phyloP scores from a whole-genome alignment of 2,113 vertebrate species.

The Oryzias javanicus region DNA sequence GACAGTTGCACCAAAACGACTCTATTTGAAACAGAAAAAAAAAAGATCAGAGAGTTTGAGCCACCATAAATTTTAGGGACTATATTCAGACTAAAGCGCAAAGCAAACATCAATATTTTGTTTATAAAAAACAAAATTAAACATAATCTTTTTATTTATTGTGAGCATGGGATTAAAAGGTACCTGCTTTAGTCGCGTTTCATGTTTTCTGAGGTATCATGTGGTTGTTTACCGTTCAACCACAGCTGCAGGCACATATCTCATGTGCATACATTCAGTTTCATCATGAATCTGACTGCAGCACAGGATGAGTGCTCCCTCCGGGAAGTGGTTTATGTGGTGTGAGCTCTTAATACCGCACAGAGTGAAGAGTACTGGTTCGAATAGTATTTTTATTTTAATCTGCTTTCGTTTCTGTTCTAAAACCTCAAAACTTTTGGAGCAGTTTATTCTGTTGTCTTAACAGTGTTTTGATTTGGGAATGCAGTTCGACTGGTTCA shows the following conservation, averaged over 20 bases:
- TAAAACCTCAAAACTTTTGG: not conserved
- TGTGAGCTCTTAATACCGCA: not conserved
- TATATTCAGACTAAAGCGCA: not conserved
- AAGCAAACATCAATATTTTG: conserved; percentile 3
- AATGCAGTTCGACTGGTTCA: conserved; percentile 1
- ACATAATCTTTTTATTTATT: not conserved
- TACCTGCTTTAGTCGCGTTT: conserved; percentile 19
- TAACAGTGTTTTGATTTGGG: not conserved
- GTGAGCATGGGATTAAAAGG: no score
- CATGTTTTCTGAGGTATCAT: conserved; percentile 8
- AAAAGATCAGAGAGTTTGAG: no score
- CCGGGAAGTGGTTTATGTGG: conserved; percentile 22
- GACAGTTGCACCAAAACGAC: no score
- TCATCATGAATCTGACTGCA: conserved; percentile 23
- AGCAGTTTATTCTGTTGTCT: conserved; percentile 9
- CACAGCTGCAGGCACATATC: conserved; percentile 11
- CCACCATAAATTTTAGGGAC: not conserved
- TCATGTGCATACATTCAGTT: conserved; percentile 20
- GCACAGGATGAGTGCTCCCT: conserved; percentile 25
- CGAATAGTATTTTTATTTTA: not conserved
- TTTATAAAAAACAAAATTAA: not conserved
- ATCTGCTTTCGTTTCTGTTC: conserved; percentile 14
- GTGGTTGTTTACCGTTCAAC: conserved; percentile 14
- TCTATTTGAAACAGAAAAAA: no score
- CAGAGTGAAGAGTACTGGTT: no score